Conservation (phyloP, 1,140 invertebrate species). For the Heliothis virescens region DNA sequence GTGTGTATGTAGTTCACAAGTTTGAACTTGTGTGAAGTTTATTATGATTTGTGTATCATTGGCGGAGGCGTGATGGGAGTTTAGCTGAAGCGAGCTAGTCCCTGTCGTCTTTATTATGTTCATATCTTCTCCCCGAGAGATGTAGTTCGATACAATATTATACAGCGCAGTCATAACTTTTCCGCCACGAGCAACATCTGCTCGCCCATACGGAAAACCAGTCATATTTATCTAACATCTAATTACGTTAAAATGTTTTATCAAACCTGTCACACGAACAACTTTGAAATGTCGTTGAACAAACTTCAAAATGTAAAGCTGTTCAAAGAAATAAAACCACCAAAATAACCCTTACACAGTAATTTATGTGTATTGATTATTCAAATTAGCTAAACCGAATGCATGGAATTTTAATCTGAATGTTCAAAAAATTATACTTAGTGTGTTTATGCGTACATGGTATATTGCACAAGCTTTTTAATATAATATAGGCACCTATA, state of each 20-base stretch:
- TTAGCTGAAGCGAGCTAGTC: slow-evolving; percentile 66
- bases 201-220: slow-evolving; percentile 15
- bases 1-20: slow-evolving; percentile 70
- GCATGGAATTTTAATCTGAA: slow-evolving; percentile 56
- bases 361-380: slow-evolving; percentile 56
- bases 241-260: slow-evolving; percentile 34
- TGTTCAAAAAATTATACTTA: slow-evolving; percentile 49
- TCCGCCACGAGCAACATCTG: slow-evolving; percentile 13
- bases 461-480: slow-evolving; percentile 31
- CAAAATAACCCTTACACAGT: slow-evolving; percentile 52
- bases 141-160: slow-evolving; percentile 45
- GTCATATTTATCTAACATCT: slow-evolving; percentile 27
- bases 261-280: slow-evolving; percentile 24
- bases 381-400: slow-evolving; percentile 55
- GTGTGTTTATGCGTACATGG: slow-evolving; percentile 40
- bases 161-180: slow-evolving; percentile 12
- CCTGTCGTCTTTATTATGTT: slow-evolving; percentile 71
- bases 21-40: slow-evolving; percentile 76
- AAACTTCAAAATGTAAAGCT: slow-evolving; percentile 47
- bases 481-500: slow-evolving; percentile 27
- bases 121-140: slow-evolving; percentile 62
- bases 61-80: slow-evolving; percentile 73
- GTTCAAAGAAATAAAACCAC: slow-evolving; percentile 42
- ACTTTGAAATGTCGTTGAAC: slow-evolving; percentile 31
- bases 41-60: slow-evolving; percentile 82